Base-by-base conservation (phyloP, 2,113 vertebrate genomes). In the Dipodomys stephensi region DNA sequence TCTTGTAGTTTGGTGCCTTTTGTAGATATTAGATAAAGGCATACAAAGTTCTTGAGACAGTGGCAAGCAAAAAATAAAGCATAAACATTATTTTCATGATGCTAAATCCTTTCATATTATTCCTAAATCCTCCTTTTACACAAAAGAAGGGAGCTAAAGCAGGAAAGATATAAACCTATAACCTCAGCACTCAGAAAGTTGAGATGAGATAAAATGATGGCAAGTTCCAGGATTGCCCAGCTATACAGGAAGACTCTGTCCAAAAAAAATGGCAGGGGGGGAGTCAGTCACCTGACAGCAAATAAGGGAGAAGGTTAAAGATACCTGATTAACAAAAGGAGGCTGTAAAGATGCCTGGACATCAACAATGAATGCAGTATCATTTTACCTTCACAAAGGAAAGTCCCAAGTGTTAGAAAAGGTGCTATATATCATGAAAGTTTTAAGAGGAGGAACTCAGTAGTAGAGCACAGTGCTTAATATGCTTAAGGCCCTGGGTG, bases 11-110 rank as follows among this genome's bases (percentile, higher is more conserved):
- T 85, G 67, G n/a, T 13, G 30, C 22, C 32, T 82, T 87, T 88
- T 69, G 53, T 91, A 84, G n/a, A 68, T 57, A 44, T 57, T 73
- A 69, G 46, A 89, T 39, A 72, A 68, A 39, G 60, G 49, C 60
- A 73, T 92, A 84, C 65, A 73, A 94, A 84, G 22, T 23, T 93
- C 19, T 83, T 49, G 11, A 82, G 81, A 78, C 7, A 28, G 79
- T 49, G 10, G 4, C n/a, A 78, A 64, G 39, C 39, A 57, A 53
- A 35, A 28, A 62, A 74, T 49, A 57, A 57, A 79, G 62, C 27
- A 85, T 80, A 32, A 87, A 44, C 90, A 25, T 44, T 68, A 35
- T 83, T 46, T 80, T 80, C 2, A 74, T 5, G 23, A 87, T 86
- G 28, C 46, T 49, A 86, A 79, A 71, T 27, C 23, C 23, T 64